phyloP scores from a whole-genome alignment of 2,888 invertebrate genomes.

The Alentia gelatinosa region DNA sequence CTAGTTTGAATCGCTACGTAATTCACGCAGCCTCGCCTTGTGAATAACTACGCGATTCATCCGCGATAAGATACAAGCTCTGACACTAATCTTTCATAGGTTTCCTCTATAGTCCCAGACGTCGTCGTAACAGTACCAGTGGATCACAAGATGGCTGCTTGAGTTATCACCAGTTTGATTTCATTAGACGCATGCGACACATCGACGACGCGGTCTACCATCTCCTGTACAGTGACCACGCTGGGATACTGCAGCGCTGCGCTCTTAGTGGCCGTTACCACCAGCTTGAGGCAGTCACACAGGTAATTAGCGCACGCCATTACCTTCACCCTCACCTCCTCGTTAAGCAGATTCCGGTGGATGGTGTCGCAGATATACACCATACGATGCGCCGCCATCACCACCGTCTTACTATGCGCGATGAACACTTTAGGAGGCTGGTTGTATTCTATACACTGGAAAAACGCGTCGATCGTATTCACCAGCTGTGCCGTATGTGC shows the following conservation, averaged over 20 bases:
- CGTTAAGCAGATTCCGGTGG: conserved; percentile 90
- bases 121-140: too few relatives aligned
- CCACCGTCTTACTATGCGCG: conserved; percentile 96
- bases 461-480: conserved; percentile 94
- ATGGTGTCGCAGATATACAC: conserved; percentile 97
- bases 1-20: too few relatives aligned
- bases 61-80: too few relatives aligned
- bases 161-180: conserved; percentile 83
- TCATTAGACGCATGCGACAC: conserved; percentile 92
- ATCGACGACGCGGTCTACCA: conserved; percentile 94
- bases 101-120: too few relatives aligned
- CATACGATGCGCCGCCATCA: conserved; percentile 94
- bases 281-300: conserved; percentile 82
- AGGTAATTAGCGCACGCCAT: conserved; percentile 76
- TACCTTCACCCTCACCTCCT: conserved; percentile 85
- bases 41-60: too few relatives aligned
- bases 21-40: too few relatives aligned
- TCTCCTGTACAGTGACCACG: conserved; percentile 93
- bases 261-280: conserved; percentile 92
- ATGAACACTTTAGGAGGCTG: conserved; percentile 95
- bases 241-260: conserved; percentile 96
- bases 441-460: conserved; percentile 94
- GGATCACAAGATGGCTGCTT: conserved; percentile 71
- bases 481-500: conserved; percentile 90
- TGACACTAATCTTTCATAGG: too few relatives aligned